phyloP scores from a whole-genome alignment of 2,113 vertebrate species.

The Solenodon paradoxus region DNA sequence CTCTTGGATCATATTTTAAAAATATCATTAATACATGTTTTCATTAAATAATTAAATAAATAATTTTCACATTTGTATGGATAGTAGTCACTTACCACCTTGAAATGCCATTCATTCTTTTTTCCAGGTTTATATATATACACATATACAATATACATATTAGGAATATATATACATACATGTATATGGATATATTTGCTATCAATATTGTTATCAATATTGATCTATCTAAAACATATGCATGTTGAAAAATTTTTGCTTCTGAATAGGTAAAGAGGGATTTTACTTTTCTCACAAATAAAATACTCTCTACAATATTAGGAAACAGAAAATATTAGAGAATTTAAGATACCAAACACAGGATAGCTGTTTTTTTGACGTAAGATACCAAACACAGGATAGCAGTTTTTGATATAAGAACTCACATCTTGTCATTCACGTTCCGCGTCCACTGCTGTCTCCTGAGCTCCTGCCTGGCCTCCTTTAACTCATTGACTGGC shows the following conservation, averaged over 20 bases:
- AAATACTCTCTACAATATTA: slow-evolving; percentile 16
- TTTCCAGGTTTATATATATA: neutral
- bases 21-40: neutral
- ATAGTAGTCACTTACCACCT: neutral
- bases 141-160: neutral
- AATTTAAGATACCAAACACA: neutral
- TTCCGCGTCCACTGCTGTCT: slow-evolving; percentile 73
- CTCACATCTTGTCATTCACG: slow-evolving; percentile 83
- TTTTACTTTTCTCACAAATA: slow-evolving; percentile 46
- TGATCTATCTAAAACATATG: neutral
- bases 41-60: neutral
- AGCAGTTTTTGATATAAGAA: neutral
- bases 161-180: neutral
- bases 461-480: slow-evolving; percentile 80
- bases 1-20: neutral
- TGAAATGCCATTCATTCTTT: neutral
- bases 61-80: neutral
- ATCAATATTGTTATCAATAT: neutral
- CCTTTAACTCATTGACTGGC: slow-evolving; percentile 81
- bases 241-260: neutral
- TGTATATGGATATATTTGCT: neutral
- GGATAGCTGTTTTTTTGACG: neutral
- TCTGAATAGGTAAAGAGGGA: neutral
- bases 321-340: slow-evolving; percentile 44
- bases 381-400: neutral